These are phyloP conservation scores for Pseudopleuronectes americanus DNA, from an alignment of 2,797 vertebrate genomes.

Conservation along the genomic window DNA sequence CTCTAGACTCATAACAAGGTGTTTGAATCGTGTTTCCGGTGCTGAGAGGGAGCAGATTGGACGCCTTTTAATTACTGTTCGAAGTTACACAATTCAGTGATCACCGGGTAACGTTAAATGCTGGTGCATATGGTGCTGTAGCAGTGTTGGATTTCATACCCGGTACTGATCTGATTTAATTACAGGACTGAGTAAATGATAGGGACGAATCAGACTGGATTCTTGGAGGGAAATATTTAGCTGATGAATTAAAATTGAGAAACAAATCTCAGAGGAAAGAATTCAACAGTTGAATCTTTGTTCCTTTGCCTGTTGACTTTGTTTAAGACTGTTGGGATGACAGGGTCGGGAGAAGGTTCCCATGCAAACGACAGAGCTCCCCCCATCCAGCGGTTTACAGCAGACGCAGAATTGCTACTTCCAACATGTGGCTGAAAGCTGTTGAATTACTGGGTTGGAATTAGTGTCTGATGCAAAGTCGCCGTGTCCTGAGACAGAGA, in stretches of 20 bases:
- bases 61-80: conserved; percentile 77
- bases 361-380: conserved; percentile 18
- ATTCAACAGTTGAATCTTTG: neutral
- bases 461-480: conserved; percentile 33
- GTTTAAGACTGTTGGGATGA: neutral
- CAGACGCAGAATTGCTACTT: conserved; percentile 28
- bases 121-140: conserved; percentile 55
- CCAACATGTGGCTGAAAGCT: conserved; percentile 61
- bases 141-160: conserved; percentile 51
- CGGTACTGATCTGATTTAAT: conserved; percentile 37
- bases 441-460: conserved; percentile 32
- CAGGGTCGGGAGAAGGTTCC: conserved; percentile 28
- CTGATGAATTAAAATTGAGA: conserved; percentile 31
- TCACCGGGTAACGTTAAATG: conserved; percentile 59
- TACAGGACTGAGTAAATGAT: conserved; percentile 52
- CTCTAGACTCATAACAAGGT: conserved; percentile 57
- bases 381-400: conserved; percentile 16
- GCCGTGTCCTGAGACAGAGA: conserved; percentile 23
- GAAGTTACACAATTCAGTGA: conserved; percentile 66
- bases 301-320: conserved; percentile 4
- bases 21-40: conserved; percentile 71
- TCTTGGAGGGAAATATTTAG: conserved; percentile 20
- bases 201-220: conserved; percentile 34
- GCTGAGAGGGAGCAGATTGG: conserved; percentile 67
- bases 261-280: neutral